Evolutionary conservation across 2,113 vertebrate species (phyloP), one percentile per base, ranked within the genome.

Genomic region (Platichthys flesus): DNA sequence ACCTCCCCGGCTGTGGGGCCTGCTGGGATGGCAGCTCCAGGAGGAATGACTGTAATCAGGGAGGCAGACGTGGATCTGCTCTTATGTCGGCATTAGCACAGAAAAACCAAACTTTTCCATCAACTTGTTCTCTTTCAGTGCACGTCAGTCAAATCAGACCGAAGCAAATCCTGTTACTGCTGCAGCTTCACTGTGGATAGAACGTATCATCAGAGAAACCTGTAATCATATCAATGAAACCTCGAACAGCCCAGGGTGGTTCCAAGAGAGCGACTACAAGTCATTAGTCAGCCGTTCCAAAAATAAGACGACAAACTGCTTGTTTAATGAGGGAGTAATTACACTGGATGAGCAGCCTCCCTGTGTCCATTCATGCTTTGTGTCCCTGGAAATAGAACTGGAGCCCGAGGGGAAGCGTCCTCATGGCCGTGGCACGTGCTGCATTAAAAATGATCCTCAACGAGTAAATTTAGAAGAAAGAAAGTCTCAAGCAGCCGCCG

Each of bases 221-320:
- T 84, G 15, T 88, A 83, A 91, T 91, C 85, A 89, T 62, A 86
- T 57, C 51, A 71, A 88, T 85, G 10, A 76, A 81, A 76, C 80
- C 82, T 81, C 71, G 40, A 78, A 65, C 7, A 2, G 67, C 67
- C 10, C 75, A 18, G 81, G 74, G 76, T 37, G 82, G 82, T 70
- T 86, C 79, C 12, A 20, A 52, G 28, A 70, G 69, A 21, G 20
- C 0, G 9, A 21, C 57, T 57, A 67, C 57, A 65, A 81, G 71
- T 78, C 85, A 67, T 91, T 89, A 92, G 81, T 88, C 89, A 91
- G 88, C 85, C 58, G 0, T 60, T 87, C 83, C 75, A 79, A 81
- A 85, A 90, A 88, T 88, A 91, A 81, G 74, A 81, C 69, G 9
- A 79, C 72, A 72, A 68, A 71, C 73, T 67, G 73, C 85, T 79